phyloP scores from a whole-genome alignment of 2,888 invertebrate species.

The Xanthia icteritia region DNA sequence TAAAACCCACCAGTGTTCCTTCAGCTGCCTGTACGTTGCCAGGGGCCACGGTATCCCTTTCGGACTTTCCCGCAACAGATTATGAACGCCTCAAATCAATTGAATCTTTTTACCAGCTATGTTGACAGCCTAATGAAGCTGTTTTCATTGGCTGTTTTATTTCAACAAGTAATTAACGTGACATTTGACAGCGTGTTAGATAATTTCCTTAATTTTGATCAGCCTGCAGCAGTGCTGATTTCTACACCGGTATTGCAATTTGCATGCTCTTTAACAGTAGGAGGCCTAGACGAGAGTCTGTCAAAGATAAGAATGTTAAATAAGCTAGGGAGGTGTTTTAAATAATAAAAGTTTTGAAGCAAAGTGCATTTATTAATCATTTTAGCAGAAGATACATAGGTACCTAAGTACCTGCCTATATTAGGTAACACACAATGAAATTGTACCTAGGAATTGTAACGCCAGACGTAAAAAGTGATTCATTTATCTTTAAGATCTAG shows the following conservation, averaged over 20 bases:
- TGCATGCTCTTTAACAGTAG: not conserved
- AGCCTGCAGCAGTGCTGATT: not conserved
- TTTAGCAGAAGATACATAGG: not conserved
- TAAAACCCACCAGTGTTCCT: too few species aligned
- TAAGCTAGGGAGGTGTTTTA: not conserved
- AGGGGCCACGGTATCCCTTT: too few species aligned
- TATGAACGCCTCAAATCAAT: too few species aligned
- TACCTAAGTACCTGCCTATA: too few species aligned
- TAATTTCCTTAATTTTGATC: not conserved
- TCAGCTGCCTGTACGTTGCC: too few species aligned
- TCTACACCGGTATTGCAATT: not conserved
- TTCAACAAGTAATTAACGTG: not conserved
- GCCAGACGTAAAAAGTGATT: not conserved
- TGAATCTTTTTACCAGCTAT: too few species aligned
- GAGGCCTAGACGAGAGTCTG: not conserved
- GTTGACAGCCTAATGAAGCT: too few species aligned
- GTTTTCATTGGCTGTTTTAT: not conserved
- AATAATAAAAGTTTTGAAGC: conserved; percentile 23
- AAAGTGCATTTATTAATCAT: conserved; percentile 26
- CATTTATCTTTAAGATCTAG: conserved; percentile 1
- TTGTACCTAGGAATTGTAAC: not conserved
- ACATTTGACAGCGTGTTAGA: not conserved
- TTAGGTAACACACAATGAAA: not conserved
- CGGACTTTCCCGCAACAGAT: too few species aligned
- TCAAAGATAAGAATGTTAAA: not conserved